A percentile compares a stretch with the other conserved stretches of the same genome.
Evolutionary conservation across 1,140 invertebrate genomes (phyloP).

Genomic region (Diorhabda elongata): DNA sequence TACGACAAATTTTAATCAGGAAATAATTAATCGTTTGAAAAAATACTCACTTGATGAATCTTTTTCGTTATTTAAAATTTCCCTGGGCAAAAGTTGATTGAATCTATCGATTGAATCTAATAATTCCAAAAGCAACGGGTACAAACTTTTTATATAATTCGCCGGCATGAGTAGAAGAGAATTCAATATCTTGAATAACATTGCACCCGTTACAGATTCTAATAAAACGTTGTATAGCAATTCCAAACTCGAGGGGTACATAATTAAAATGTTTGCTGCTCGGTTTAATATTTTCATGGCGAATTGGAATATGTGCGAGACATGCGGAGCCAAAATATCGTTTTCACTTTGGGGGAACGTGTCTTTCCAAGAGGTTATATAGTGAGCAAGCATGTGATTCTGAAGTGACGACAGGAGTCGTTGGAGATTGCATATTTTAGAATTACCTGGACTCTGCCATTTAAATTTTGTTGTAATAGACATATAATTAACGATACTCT

Average conservation of each 20-base stretch:
- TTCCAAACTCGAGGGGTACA: conserved; percentile 42
- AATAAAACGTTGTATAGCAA: conserved; percentile 52
- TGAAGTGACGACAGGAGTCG: conserved; percentile 56
- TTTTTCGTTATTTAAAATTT: conserved; percentile 33
- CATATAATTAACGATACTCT: conserved; percentile 37
- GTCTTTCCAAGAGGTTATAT: conserved; percentile 30
- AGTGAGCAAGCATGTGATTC: conserved; percentile 57
- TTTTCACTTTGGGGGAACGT: conserved; percentile 18
- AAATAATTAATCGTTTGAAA: conserved; percentile 7
- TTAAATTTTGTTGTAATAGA: conserved; percentile 33
- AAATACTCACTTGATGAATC: conserved; percentile 32
- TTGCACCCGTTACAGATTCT: conserved; percentile 54
- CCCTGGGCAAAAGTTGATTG: conserved; percentile 51
- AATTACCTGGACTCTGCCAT: conserved; percentile 38
- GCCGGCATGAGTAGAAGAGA: conserved; percentile 55
- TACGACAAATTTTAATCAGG: conserved; percentile 22
- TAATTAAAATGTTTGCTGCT: conserved; percentile 42
- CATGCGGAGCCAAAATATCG: conserved; percentile 51
- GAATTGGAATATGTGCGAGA: conserved; percentile 51
- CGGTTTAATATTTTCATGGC: conserved; percentile 50
- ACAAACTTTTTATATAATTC: conserved; percentile 46
- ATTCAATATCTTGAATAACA: conserved; percentile 57
- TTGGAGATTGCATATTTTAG: conserved; percentile 49
- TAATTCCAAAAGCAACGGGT: conserved; percentile 51
- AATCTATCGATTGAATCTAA: conserved; percentile 54